phyloP scores from a whole-genome alignment of 2,888 invertebrate genomes.

The Tortrix viridana region DNA sequence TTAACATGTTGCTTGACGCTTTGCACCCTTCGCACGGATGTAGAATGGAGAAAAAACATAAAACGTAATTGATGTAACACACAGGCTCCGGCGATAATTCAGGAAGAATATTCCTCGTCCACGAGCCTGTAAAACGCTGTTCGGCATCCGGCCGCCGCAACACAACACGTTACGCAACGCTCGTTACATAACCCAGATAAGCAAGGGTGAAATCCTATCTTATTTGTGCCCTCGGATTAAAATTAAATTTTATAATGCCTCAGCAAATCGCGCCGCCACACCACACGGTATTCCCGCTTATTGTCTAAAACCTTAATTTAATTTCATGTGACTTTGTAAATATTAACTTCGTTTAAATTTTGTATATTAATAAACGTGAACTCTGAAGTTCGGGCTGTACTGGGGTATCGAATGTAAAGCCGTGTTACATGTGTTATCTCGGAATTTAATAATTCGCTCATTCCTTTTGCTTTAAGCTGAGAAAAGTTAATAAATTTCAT shows the following conservation, averaged over 20 bases:
- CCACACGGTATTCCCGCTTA: slow-evolving; percentile 57
- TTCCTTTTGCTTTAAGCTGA: slow-evolving; percentile 10
- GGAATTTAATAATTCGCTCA: slow-evolving; percentile 4
- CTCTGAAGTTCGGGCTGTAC: slow-evolving; percentile 25
- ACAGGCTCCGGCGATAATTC: slow-evolving; percentile 16
- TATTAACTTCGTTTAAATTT: slow-evolving; percentile 56
- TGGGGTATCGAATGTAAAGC: slow-evolving; percentile 15
- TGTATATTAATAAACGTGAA: slow-evolving; percentile 43
- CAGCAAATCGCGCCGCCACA: slow-evolving; percentile 60
- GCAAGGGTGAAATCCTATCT: slow-evolving; percentile 69
- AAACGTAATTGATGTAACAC: slow-evolving; percentile 26
- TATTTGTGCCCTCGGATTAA: slow-evolving; percentile 76
- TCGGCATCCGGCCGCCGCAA: slow-evolving; percentile 38
- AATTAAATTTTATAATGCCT: slow-evolving; percentile 79
- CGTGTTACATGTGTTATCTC: slow-evolving; percentile 2
- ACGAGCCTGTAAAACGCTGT: slow-evolving; percentile 26
- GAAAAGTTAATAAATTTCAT: slow-evolving; percentile 17
- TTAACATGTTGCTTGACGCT: not conserved
- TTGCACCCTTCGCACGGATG: slow-evolving; percentile 1
- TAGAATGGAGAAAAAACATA: slow-evolving; percentile 9
- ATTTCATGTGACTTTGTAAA: slow-evolving; percentile 68
- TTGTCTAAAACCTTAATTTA: slow-evolving; percentile 72
- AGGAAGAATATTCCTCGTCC: slow-evolving; percentile 13
- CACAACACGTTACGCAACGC: slow-evolving; percentile 38
- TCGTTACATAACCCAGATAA: slow-evolving; percentile 45